Conservation (phyloP, 2,797 vertebrate genomes). For the Enteromius paludinosus region DNA sequence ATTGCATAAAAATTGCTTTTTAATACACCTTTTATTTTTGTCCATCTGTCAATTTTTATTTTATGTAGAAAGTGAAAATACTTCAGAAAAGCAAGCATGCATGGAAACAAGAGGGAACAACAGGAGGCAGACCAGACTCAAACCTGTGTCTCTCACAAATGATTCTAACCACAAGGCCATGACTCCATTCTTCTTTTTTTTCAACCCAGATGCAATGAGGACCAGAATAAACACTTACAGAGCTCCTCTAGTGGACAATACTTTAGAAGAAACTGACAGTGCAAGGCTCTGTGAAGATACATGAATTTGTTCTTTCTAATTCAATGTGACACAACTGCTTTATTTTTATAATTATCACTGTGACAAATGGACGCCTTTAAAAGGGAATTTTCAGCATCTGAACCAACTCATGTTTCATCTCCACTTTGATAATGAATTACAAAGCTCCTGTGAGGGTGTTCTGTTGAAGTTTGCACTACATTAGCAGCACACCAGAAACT, state of each 20-base stretch:
- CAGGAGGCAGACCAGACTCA: neutral
- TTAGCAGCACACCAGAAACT: slow-evolving; percentile 56
- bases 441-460: slow-evolving; percentile 71
- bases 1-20: neutral
- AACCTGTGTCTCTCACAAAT: neutral
- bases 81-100: neutral
- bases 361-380: slow-evolving; percentile 68
- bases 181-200: neutral
- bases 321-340: slow-evolving; percentile 56
- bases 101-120: neutral
- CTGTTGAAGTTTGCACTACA: slow-evolving; percentile 67
- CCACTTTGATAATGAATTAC: slow-evolving; percentile 70
- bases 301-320: slow-evolving; percentile 44
- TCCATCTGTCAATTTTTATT: neutral
- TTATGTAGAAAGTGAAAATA: neutral
- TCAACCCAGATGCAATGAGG: neutral
- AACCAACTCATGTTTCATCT: slow-evolving; percentile 69
- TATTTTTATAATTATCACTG: slow-evolving; percentile 51
- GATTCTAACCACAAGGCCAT: neutral
- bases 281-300: neutral
- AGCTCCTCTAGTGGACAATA: neutral
- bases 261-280: neutral
- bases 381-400: slow-evolving; percentile 47
- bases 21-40: neutral
- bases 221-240: neutral